Evolutionary conservation across 2,888 invertebrate species (phyloP), one percentile per base, ranked within the genome.

Genomic region (Drosophila demipolita): DNA sequence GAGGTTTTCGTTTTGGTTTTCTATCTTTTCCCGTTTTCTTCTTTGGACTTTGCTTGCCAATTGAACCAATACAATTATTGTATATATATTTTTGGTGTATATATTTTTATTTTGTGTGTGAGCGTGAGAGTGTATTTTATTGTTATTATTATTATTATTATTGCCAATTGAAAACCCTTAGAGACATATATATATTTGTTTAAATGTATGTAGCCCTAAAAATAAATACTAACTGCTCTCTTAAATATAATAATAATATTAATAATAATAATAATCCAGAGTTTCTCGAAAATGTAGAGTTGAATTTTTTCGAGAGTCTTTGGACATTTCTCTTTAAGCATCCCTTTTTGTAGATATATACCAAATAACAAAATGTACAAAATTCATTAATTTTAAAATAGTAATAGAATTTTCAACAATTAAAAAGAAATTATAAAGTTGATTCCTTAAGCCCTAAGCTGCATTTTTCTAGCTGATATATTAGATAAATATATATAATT

Each of bases 41-140:
- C 36, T 60, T 45, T 59, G 35, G 17, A 50, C 45, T 62, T 49
- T 55, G 52, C 50, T 69, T 73, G 81, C 77, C 79, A 78, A 78
- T 55, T 77, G 20, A 23, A 15, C 69, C 35, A 54, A 54, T 59
- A 61, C 49, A 32, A 55, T 49, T 55, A 62, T 45, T 8, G 50
- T 62, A 64, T 68, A 60, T 48, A 58, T 79, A 50, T 68, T 52
- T 45, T 45, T 45, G 8, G 45, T 45, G 45, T 45, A 45, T 15
- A 45, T 45, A 45, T 45, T 3, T 45, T 42, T 29, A 29, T 23
- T 23, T 45, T 45, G 45, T 35, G 66, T 66, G 52, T 52, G 52
- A 52, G 52, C 32, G 52, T 52, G 52, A 52, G 20, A 52, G 52
- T 52, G 52, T 52, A 15, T 52, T 49, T 23, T 20, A 20, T 20